A percentile compares a stretch with the other conserved stretches of the same genome.
Evolutionary conservation across 2,888 invertebrate species (phyloP).

Genomic region (Prostheceraeus crozeri): DNA sequence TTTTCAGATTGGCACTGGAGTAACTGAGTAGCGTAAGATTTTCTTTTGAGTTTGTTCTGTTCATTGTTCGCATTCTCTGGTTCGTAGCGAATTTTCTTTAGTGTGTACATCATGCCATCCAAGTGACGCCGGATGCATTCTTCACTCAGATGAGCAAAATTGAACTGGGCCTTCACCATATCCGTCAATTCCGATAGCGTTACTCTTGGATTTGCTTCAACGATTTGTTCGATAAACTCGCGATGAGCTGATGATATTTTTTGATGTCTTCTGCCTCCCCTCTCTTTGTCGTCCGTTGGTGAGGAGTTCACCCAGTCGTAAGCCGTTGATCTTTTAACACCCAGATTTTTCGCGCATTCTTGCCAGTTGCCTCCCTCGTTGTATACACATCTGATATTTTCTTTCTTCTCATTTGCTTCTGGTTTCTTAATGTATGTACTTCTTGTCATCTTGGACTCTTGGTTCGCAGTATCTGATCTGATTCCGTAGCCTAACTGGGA

Average conservation of each 20-base stretch:
- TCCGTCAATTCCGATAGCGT: not conserved
- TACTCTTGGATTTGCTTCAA: slow-evolving; percentile 10
- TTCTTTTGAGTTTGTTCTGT: slow-evolving; percentile 4
- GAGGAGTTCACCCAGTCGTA: not conserved
- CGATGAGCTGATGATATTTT: too few relatives aligned
- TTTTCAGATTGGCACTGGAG: slow-evolving; percentile 12
- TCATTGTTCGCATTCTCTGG: not conserved
- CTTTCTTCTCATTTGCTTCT: too few relatives aligned
- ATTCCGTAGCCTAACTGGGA: too few relatives aligned
- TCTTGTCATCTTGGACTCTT: too few relatives aligned
- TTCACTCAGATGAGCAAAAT: not conserved
- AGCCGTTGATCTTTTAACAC: not conserved
- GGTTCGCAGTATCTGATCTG: too few relatives aligned
- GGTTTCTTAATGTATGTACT: too few relatives aligned
- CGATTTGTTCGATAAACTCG: not conserved
- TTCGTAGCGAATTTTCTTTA: not conserved
- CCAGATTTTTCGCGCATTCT: not conserved
- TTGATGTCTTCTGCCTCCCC: not conserved
- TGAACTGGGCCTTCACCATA: not conserved
- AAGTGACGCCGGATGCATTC: not conserved
- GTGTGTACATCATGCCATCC: slow-evolving; percentile 14
- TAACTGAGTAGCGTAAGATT: slow-evolving; percentile 3
- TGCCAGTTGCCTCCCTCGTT: not conserved
- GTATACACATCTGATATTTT: too few relatives aligned
- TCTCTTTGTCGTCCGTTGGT: not conserved